Base-by-base conservation (phyloP, 2,797 vertebrate species). In the Peromyscus aztecus region DNA sequence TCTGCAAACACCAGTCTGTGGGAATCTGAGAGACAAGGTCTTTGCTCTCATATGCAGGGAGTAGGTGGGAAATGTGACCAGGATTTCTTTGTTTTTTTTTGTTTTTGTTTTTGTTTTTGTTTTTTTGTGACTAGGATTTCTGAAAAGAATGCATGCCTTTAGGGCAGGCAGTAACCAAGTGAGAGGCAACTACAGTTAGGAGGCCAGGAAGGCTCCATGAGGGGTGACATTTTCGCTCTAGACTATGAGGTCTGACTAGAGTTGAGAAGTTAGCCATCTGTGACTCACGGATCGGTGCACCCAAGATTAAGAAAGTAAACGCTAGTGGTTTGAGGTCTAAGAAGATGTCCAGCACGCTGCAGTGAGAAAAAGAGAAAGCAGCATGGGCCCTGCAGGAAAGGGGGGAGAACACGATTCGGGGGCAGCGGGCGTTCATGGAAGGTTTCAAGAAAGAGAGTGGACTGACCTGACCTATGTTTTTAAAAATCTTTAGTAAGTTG, bases 271-370 rank as follows among this genome's bases (percentile, higher is more conserved):
- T 63, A 89, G 49, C 29, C 10, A 65, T 27, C 29, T 46, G 8
- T 85, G 71, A 81, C 37, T 37, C 55, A 91, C 11, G n/a, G n/a
- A 46, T 24, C 37, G 29, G n/a, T 34, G 43, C 21, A 40, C 83
- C 59, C n/a, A 81, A 85, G 34, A 59, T 76, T 49, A 87, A 17
- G 65, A 82, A 65, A 87, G 95, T 73, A 61, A 92, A 55, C 29
- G 4, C 80, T 61, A 83, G 83, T 87, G 76, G 13, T 65, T 29
- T 80, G 80, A 31, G 23, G 59, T 80, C 81, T 93, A 43, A 11
- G 31, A 65, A 75, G 37, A 65, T 69, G 57, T 86, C 43, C 34
- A 77, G 7, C 55, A 34, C 40, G n/a, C 27, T 40, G 13, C 1
- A 55, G 34, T 40, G 49, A 82, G 40, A 24, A 27, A 63, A 95